A percentile compares a stretch with the other conserved stretches of the same genome.
phyloP scores from a whole-genome alignment of 2,113 vertebrate genomes.

The Oreochromis niloticus region DNA sequence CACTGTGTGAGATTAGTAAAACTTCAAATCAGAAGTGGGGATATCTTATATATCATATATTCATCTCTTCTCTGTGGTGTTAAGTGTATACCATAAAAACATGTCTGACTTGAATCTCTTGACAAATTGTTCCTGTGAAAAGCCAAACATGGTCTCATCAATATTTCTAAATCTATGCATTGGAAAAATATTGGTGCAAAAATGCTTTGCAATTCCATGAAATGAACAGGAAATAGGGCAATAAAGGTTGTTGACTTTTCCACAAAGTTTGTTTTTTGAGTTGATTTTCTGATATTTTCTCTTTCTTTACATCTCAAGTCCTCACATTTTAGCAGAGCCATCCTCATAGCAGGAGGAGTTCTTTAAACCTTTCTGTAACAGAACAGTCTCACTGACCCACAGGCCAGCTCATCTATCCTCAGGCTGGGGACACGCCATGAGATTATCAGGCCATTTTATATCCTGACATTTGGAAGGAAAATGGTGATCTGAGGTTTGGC shows the following conservation, averaged over 20 bases:
- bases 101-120: not conserved
- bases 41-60: not conserved
- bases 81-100: not conserved
- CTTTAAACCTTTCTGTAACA: not conserved
- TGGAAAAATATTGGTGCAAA: fast-evolving
- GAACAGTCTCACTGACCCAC: slow-evolving; percentile 6
- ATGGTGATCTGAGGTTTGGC: slow-evolving; percentile 10
- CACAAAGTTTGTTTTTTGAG: not conserved
- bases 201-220: not conserved
- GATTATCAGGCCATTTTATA: slow-evolving; percentile 24
- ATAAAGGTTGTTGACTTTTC: not conserved
- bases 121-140: not conserved
- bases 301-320: not conserved
- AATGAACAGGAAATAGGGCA: not conserved
- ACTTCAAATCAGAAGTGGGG: not conserved
- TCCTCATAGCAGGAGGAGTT: not conserved
- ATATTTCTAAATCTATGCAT: not conserved
- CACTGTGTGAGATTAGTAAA: not conserved
- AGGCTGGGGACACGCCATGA: not conserved
- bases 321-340: not conserved
- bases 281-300: not conserved
- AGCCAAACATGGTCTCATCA: not conserved
- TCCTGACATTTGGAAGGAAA: slow-evolving; percentile 21
- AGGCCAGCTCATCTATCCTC: slow-evolving; percentile 2
- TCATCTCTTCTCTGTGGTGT: not conserved